These are phyloP conservation scores for Calyptomena viridis DNA, from an alignment of 2,113 vertebrate species.

Conservation along the genomic window DNA sequence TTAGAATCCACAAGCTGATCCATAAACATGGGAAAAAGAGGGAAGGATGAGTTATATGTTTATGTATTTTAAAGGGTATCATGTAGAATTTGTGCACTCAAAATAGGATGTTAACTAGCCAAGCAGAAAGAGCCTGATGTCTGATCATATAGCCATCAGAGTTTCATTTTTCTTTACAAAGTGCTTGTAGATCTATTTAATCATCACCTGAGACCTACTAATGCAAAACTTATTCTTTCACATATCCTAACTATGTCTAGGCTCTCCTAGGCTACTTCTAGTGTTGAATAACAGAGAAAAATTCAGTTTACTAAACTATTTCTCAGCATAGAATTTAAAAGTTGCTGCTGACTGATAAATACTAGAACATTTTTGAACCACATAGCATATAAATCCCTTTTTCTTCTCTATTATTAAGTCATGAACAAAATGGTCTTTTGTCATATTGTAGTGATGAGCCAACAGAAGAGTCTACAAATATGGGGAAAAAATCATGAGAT, in stretches of 20 bases:
- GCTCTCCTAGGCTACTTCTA: slow-evolving; percentile 41
- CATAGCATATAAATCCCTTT: background rate
- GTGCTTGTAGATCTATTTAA: slow-evolving; percentile 47
- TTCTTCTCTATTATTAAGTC: background rate
- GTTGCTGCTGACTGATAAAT: slow-evolving; percentile 13
- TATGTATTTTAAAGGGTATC: too few relatives aligned
- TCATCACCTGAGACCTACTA: slow-evolving; percentile 55
- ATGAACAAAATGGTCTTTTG: slow-evolving; percentile 49
- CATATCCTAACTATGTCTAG: slow-evolving; percentile 29
- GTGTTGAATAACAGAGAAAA: slow-evolving; percentile 30
- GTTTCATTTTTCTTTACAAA: slow-evolving; percentile 65
- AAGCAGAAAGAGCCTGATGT: slow-evolving; percentile 67
- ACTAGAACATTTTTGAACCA: background rate
- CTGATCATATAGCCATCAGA: slow-evolving; percentile 60
- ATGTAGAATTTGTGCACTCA: slow-evolving; percentile 54
- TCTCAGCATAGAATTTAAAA: slow-evolving; percentile 31
- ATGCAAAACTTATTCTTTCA: slow-evolving; percentile 60
- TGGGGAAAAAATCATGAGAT: background rate
- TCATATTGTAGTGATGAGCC: background rate
- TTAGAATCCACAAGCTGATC: background rate
- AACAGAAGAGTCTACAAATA: background rate
- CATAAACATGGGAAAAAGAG: background rate
- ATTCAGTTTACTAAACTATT: slow-evolving; percentile 10
- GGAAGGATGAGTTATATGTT: slow-evolving; percentile 33
- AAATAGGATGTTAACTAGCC: slow-evolving; percentile 56